Conservation (phyloP, 2,888 invertebrate species). For the Cepaea hortensis region DNA sequence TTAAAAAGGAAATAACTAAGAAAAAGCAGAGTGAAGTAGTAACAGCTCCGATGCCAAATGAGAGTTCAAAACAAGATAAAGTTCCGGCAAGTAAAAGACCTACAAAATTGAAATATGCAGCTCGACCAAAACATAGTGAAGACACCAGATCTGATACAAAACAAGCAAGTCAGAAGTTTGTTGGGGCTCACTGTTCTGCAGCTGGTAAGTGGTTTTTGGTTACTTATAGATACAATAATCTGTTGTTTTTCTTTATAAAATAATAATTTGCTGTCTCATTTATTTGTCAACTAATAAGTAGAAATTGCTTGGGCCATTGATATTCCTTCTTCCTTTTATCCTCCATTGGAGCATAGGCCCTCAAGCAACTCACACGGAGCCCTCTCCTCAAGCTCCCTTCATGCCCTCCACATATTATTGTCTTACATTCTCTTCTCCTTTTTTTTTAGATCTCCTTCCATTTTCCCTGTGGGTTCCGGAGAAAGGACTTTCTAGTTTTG, state of each 20-base stretch:
- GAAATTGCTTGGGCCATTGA: not conserved
- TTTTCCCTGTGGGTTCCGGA: no score
- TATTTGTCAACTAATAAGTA: not conserved
- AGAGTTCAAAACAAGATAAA: not conserved
- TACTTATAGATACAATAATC: not conserved
- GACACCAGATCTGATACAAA: not conserved
- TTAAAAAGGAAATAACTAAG: not conserved
- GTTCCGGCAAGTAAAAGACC: not conserved
- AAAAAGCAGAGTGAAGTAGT: not conserved
- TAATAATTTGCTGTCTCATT: not conserved
- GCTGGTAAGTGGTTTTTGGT: slow-evolving; percentile 50
- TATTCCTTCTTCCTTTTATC: no score
- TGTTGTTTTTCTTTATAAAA: no score
- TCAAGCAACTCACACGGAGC: no score
- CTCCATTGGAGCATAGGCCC: no score
- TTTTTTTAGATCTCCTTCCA: no score
- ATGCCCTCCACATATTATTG: no score
- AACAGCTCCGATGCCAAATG: not conserved
- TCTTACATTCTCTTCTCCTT: no score
- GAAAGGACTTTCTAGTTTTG: no score
- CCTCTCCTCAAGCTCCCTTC: no score
- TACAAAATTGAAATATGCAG: not conserved
- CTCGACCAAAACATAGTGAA: not conserved
- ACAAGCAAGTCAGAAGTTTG: slow-evolving; percentile 50
- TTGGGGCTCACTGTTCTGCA: slow-evolving; percentile 60